Evolutionary conservation across 2,797 vertebrate species (phyloP).

Genomic region (Typhlichthys subterraneus): DNA sequence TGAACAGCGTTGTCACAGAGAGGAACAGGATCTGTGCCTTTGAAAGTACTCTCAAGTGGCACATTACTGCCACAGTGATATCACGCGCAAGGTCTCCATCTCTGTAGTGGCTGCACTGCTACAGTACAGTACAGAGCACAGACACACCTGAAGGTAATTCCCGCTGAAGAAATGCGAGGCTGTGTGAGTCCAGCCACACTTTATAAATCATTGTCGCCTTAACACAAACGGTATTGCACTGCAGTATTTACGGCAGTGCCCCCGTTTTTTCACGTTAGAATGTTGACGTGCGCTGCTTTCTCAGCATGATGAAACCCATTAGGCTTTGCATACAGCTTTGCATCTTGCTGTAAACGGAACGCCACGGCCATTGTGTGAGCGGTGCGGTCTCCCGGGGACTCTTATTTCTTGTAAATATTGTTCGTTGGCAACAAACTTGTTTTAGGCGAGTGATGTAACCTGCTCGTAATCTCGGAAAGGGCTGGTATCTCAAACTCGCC

Average conservation of each 20-base stretch:
- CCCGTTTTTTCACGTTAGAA: conserved; percentile 33
- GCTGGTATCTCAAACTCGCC: conserved; percentile 61
- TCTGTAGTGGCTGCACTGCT: conserved; percentile 9
- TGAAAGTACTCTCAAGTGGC: conserved; percentile 53
- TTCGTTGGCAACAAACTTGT: conserved; percentile 69
- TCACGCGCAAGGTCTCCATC: conserved; percentile 52
- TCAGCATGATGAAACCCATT: conserved; percentile 63
- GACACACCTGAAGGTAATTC: conserved; percentile 32
- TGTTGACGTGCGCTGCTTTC: conserved; percentile 58
- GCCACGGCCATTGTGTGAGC: conserved; percentile 52
- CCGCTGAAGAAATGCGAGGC: conserved; percentile 53
- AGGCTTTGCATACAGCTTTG: conserved; percentile 40
- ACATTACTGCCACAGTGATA: conserved; percentile 54
- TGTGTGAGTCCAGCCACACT: conserved; percentile 54
- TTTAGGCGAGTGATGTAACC: conserved; percentile 78
- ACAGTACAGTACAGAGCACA: background rate
- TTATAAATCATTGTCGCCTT: conserved; percentile 43
- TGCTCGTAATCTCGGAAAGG: conserved; percentile 70
- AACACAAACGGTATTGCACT: conserved; percentile 21
- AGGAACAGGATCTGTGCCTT: conserved; percentile 57
- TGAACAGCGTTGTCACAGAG: conserved; percentile 63
- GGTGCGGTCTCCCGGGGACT: conserved; percentile 62
- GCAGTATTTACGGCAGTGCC: conserved; percentile 31
- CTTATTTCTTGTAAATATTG: conserved; percentile 59
- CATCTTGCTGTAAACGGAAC: conserved; percentile 49